Percentiles rank a stretch among this genome's conserved stretches.
These are phyloP conservation scores for Cheumatopsyche charites DNA, from an alignment of 1,140 invertebrate genomes.

Conservation along the genomic window DNA sequence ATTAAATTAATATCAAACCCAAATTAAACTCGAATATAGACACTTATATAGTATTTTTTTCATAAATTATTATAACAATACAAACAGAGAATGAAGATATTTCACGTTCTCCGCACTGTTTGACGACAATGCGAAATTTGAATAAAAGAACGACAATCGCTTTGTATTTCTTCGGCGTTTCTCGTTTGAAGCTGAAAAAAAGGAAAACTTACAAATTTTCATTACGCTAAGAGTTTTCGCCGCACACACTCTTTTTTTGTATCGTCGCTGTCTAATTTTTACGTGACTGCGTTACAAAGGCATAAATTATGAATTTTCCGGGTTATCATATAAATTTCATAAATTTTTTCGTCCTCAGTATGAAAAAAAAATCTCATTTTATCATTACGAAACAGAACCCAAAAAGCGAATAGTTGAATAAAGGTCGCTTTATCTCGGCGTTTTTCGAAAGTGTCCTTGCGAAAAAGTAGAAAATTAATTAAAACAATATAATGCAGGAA, in stretches of 20 bases:
- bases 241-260: background rate
- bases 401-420: constrained; percentile 25
- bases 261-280: background rate
- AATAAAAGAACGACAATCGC: constrained; percentile 9
- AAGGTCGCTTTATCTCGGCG: constrained; percentile 8
- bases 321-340: constrained; percentile 1
- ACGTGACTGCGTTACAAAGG: background rate
- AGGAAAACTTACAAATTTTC: constrained; percentile 24
- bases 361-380: background rate
- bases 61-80: background rate
- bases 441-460: constrained; percentile 24
- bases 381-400: background rate
- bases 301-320: constrained; percentile 27
- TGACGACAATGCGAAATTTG: too few relatives aligned
- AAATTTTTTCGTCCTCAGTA: background rate
- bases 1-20: constrained; percentile 7
- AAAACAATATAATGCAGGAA: background rate
- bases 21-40: too few relatives aligned
- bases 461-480: constrained; percentile 27
- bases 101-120: too few relatives aligned
- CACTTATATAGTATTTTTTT: too few relatives aligned
- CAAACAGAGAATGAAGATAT: background rate
- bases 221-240: constrained; percentile 28
- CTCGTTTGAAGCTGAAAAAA: background rate
- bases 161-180: background rate